Percentiles rank a stretch among this genome's conserved stretches.
Evolutionary conservation across 1,140 invertebrate species (phyloP).

Genomic region (Papilio dardanus): DNA sequence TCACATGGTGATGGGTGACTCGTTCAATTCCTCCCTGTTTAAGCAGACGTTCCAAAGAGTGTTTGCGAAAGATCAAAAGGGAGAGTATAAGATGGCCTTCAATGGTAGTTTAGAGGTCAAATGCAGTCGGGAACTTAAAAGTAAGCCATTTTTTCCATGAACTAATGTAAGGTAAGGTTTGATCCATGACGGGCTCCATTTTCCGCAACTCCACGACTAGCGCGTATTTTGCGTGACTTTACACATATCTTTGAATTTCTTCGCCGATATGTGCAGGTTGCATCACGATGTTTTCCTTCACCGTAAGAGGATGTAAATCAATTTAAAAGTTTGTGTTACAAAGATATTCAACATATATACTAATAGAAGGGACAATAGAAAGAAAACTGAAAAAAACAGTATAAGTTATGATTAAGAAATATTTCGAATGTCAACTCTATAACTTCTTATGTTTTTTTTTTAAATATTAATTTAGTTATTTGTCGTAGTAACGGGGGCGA

Average conservation of each 20-base stretch:
- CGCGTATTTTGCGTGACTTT: no score
- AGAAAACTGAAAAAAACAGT: no score
- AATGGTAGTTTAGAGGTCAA: constrained; percentile 98
- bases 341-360: no score
- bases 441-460: neutral
- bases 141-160: constrained; percentile 67
- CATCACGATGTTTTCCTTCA: no score
- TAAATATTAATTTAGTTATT: neutral
- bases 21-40: constrained; percentile 99
- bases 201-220: no score
- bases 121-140: constrained; percentile 93
- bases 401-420: no score
- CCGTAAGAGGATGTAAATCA: no score
- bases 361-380: no score
- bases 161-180: neutral
- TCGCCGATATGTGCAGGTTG: no score
- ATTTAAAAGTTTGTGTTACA: no score
- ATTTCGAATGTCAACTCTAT: no score
- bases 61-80: constrained; percentile 96
- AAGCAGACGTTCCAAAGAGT: constrained; percentile 99
- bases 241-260: no score
- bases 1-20: constrained; percentile 99
- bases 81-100: constrained; percentile 98
- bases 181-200: neutral
- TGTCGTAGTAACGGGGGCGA: constrained; percentile 93